Evolutionary conservation across 2,113 vertebrate genomes (phyloP), one percentile per base, ranked within the genome.

Genomic region (Lates calcarifer): DNA sequence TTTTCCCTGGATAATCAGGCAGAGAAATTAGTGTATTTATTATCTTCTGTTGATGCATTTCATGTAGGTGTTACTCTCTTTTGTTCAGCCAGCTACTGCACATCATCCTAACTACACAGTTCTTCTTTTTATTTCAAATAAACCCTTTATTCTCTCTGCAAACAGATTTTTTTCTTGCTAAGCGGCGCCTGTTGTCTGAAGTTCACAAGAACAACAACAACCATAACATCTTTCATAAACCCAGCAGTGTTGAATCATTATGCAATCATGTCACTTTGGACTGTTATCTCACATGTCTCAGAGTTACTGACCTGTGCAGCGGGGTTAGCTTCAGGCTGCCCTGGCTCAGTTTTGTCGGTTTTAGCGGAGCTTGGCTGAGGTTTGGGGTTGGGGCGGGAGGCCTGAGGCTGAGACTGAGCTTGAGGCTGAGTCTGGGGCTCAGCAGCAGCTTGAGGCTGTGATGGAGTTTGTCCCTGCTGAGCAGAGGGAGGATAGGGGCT

Each of bases 241-340:
- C 49, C 28, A 29, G 53, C 37, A 53, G 61, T 6, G 17, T 60
- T 57, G 28, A 58, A 61, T 77, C 77, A 81, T 83, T 83, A 66
- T 24, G 31, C 49, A 65, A 65, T 69, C 4, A 20, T 62, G 62
- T 61, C 68, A 65, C 20, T 37, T 13, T 75, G 26, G 68, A 24
- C 51, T 28, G 58, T 70, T 45, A 65, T 12, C 66, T 79, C 69
- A 69, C 49, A 26, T n/a, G 58, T 82, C 77, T 79, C 53, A 37
- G 61, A 63, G 66, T 88, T 29, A 89, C 94, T 91, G 63, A 94
- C 94, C 90, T 83, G 90, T 24, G 78, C 24, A 13, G 82, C 5
- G 15, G 75, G 9, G 13, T 41, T 60, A 2, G 74, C 79, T 64
- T 67, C 51, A 35, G 86, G 17, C 57, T 74, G 62, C 22, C 26